Percentiles rank a stretch among this genome's conserved stretches.
Evolutionary conservation across 2,888 invertebrate species (phyloP).

Genomic region (Pristionchus arcanus): DNA sequence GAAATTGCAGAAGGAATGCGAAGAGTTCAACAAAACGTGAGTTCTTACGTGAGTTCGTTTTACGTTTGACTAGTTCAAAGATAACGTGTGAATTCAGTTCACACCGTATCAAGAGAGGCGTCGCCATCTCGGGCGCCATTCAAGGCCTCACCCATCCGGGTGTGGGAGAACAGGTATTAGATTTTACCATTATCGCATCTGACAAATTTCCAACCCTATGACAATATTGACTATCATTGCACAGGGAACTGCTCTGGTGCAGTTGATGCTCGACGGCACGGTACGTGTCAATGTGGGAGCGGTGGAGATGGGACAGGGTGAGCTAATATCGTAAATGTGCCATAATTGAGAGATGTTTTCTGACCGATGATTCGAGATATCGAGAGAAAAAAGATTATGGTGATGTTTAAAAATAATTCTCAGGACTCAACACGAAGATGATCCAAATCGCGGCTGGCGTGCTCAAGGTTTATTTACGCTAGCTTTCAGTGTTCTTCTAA

Average conservation of each 20-base stretch:
- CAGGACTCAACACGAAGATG: constrained; percentile 90
- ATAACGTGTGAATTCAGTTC: constrained; percentile 79
- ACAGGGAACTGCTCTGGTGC: constrained; percentile 88
- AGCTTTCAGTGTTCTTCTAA: too few species aligned
- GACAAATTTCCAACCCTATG: not conserved
- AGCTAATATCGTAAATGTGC: too few species aligned
- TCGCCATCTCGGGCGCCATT: constrained; percentile 89
- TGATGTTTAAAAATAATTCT: not conserved
- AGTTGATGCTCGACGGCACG: constrained; percentile 89
- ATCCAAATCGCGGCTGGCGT: constrained; percentile 88
- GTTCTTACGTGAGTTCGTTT: too few species aligned
- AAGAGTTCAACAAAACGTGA: constrained; percentile 85
- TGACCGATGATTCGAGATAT: too few species aligned
- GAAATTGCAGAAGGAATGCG: constrained; percentile 83
- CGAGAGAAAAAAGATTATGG: too few species aligned
- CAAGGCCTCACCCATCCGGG: constrained; percentile 86
- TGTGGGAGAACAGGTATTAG: constrained; percentile 43
- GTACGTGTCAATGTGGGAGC: constrained; percentile 90
- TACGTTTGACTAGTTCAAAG: not conserved
- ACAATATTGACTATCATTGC: not conserved
- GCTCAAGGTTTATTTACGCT: constrained; percentile 84
- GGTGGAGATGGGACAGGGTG: constrained; percentile 95
- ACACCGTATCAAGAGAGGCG: constrained; percentile 89
- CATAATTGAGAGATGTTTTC: too few species aligned
- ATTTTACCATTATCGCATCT: not conserved